phyloP scores from a whole-genome alignment of 2,888 invertebrate species.

The Apamea epomidion region DNA sequence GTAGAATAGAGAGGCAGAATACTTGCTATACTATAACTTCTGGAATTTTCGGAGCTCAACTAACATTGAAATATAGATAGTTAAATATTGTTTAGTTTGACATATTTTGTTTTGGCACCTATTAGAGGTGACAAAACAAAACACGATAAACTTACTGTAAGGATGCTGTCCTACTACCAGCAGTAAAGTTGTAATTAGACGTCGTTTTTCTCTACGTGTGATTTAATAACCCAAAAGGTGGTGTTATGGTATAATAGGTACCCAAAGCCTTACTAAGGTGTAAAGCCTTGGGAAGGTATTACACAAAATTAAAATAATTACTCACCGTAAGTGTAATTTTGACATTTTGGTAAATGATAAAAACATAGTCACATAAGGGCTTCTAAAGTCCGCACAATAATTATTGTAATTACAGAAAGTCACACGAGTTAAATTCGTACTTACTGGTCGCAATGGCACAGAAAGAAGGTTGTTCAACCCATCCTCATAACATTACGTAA shows the following conservation, averaged over 20 bases:
- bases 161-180: background rate
- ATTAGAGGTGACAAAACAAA: background rate
- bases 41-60: background rate
- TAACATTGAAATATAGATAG: background rate
- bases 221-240: background rate
- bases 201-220: background rate
- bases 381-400: constrained; percentile 1
- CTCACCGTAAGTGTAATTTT: background rate
- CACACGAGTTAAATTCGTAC: constrained; percentile 3
- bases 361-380: background rate
- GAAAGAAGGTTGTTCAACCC: constrained; percentile 35
- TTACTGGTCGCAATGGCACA: constrained; percentile 10
- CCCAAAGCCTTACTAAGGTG: background rate
- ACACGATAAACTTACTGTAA: background rate
- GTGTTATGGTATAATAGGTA: background rate
- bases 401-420: constrained; percentile 28
- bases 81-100: background rate
- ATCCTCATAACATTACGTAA: constrained; percentile 45
- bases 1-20: background rate
- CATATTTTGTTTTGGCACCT: background rate
- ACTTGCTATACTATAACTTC: background rate
- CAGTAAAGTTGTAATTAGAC: background rate
- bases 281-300: background rate
- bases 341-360: constrained; percentile 20
- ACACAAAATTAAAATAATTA: constrained; percentile 19